phyloP scores from a whole-genome alignment of 2,113 vertebrate genomes.

The Capra hircus region DNA sequence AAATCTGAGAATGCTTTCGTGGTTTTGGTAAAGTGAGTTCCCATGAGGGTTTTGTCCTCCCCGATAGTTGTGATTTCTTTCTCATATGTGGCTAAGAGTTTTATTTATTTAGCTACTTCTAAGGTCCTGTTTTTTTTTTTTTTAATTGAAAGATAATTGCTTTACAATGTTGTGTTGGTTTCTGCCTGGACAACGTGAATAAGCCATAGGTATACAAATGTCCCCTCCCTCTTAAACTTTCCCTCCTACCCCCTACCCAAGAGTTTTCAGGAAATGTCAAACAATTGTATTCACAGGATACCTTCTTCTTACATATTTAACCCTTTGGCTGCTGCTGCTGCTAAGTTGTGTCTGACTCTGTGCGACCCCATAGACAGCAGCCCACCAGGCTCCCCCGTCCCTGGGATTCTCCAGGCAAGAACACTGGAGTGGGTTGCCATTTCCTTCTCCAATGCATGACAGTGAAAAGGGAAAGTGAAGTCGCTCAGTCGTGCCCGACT shows the following conservation, averaged over 20 bases:
- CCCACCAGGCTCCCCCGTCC: no score
- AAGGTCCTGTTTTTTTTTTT: neutral
- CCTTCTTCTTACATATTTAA: neutral
- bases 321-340: neutral
- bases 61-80: neutral
- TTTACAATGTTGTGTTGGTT: neutral
- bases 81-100: neutral
- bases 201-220: neutral
- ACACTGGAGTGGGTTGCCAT: no score
- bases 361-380: no score
- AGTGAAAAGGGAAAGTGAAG: no score
- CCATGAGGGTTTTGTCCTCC: neutral
- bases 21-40: neutral
- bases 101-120: neutral
- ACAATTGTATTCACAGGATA: rapidly evolving
- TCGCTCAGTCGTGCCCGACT: no score
- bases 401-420: no score
- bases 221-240: neutral
- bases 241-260: neutral
- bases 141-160: neutral
- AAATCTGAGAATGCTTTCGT: neutral
- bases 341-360: no score
- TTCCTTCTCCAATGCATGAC: no score
- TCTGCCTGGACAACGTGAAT: neutral
- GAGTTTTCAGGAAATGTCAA: neutral